A percentile compares a stretch with the other conserved stretches of the same genome.
Conservation (phyloP, 2,797 vertebrate genomes). For the Acipenser transmontanus region DNA sequence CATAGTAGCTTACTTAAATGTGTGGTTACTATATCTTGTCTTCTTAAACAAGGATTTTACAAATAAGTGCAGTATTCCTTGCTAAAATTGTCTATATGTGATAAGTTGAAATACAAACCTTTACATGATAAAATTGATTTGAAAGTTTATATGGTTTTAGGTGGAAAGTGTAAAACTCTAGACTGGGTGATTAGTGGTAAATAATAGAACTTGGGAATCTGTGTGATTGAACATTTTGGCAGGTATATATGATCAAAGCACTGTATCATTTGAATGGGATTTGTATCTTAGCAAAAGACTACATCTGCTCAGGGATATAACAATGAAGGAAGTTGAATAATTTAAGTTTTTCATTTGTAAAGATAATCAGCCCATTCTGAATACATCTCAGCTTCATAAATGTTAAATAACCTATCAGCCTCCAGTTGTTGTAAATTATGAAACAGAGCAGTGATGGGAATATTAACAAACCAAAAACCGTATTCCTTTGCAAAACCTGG, state of each 20-base stretch:
- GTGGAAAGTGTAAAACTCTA: conserved; percentile 31
- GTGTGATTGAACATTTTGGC: conserved; percentile 38
- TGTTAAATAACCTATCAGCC: conserved; percentile 99
- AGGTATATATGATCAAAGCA: conserved; percentile 38
- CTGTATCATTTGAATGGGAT: conserved; percentile 31
- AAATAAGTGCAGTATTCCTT: too few species aligned
- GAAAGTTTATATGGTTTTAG: conserved; percentile 30
- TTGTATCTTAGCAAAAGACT: conserved; percentile 39
- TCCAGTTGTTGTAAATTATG: conserved; percentile 99
- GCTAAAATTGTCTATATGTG: conserved; percentile 15
- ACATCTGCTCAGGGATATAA: conserved; percentile 41
- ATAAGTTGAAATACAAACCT: conserved; percentile 17
- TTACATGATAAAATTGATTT: conserved; percentile 33
- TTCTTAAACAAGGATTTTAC: too few species aligned
- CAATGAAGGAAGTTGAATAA: conserved; percentile 65
- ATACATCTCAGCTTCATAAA: conserved; percentile 99
- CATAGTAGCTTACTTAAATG: too few species aligned
- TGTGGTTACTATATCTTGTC: too few species aligned
- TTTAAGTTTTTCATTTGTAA: conserved; percentile 99
- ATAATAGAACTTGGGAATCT: conserved; percentile 54
- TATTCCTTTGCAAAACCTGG: conserved; percentile 59
- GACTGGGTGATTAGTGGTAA: conserved; percentile 49
- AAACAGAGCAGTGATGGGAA: conserved; percentile 84
- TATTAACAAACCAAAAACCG: conserved; percentile 82
- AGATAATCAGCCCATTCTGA: conserved; percentile 97